Evolutionary conservation across 2,797 vertebrate genomes (phyloP).

Genomic region (Hypotaenidia philippensis): DNA sequence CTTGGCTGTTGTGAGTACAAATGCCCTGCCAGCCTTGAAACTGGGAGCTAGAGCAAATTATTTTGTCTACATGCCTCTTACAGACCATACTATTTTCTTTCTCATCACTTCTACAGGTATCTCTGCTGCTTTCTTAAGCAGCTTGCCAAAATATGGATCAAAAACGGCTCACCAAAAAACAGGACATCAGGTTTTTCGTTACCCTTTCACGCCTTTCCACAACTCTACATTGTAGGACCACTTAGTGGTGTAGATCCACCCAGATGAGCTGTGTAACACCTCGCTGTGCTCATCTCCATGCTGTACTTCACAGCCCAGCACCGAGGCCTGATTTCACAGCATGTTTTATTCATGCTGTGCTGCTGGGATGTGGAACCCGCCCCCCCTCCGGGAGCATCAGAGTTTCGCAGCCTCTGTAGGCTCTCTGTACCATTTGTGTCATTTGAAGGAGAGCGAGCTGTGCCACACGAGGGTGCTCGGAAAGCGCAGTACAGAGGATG

Average conservation of each 20-base stretch:
- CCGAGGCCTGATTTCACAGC: neutral
- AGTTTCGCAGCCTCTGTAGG: neutral
- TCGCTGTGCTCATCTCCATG: neutral
- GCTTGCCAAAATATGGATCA: too few relatives aligned
- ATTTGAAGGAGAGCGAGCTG: neutral
- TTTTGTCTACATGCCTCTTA: neutral
- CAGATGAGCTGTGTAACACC: rapidly evolving
- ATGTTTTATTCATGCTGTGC: neutral
- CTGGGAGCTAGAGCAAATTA: neutral
- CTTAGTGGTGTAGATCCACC: rapidly evolving
- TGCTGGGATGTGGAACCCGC: rapidly evolving
- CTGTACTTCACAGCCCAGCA: neutral
- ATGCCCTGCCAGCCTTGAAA: neutral
- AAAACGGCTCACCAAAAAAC: too few relatives aligned
- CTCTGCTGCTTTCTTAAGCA: neutral
- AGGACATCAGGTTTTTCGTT: rapidly evolving
- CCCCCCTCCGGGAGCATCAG: neutral
- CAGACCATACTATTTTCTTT: neutral
- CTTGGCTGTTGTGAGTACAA: neutral
- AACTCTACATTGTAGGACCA: rapidly evolving
- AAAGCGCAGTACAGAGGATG: neutral
- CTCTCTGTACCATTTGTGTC: neutral
- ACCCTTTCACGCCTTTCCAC: neutral
- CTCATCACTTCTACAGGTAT: neutral
- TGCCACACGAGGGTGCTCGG: slow-evolving; percentile 30